Conservation (phyloP, 2,113 vertebrate genomes). For the Corythornis vintsioides region DNA sequence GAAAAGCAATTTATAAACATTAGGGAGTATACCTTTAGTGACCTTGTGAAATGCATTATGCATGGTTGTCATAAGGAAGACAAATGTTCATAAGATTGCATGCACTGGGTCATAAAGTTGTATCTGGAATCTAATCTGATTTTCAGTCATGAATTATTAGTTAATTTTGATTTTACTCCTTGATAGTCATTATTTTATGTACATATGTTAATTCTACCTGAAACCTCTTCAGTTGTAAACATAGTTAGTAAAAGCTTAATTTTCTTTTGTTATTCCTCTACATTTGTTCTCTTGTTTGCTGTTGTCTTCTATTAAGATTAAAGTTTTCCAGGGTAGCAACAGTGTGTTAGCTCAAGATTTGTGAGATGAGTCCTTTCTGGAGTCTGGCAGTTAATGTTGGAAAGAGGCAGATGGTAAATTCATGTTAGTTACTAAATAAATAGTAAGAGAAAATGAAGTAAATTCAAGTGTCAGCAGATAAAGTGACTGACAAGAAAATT, state of each 20-base stretch:
- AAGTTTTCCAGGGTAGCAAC: background rate
- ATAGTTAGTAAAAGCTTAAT: background rate
- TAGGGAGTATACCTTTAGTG: background rate
- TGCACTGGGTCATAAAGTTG: background rate
- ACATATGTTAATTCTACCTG: background rate
- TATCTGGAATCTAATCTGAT: background rate
- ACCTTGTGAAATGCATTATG: background rate
- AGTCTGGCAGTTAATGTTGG: background rate
- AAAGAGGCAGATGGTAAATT: conserved; percentile 29
- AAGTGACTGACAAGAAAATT: conserved; percentile 27
- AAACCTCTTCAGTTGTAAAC: background rate
- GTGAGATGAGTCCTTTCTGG: background rate
- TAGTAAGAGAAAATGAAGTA: background rate
- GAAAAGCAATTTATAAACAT: background rate
- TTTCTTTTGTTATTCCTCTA: background rate
- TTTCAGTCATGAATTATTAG: background rate
- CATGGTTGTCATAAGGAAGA: background rate
- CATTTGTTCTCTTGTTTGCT: background rate
- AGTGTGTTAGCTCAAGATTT: background rate
- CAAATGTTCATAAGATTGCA: background rate
- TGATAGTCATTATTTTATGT: background rate
- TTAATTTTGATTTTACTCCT: background rate
- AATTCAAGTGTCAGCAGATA: background rate
- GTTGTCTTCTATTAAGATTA: background rate
- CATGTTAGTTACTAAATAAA: background rate